These are phyloP conservation scores for Balanococcus diminutus DNA, from an alignment of 2,888 invertebrate species.

Conservation along the genomic window DNA sequence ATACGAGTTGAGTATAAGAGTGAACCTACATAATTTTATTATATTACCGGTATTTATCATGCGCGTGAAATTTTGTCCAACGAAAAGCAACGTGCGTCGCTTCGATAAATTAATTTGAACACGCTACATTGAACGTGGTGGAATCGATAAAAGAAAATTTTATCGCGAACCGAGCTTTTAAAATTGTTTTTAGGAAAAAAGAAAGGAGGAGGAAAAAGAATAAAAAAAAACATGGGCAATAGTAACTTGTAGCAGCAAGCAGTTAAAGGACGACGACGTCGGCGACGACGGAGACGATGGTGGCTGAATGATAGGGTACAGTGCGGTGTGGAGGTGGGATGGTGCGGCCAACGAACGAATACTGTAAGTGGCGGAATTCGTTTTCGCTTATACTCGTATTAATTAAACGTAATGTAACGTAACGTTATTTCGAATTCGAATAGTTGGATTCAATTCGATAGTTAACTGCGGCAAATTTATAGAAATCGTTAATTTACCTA, in stretches of 20 bases:
- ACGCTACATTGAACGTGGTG: constrained; percentile 23
- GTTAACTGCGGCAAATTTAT: neutral
- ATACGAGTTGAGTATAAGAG: too few relatives aligned
- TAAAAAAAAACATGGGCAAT: neutral
- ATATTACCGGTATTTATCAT: too few relatives aligned
- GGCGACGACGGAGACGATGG: too few relatives aligned
- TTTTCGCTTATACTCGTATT: neutral
- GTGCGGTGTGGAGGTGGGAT: neutral
- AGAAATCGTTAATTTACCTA: neutral
- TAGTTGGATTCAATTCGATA: constrained; percentile 2
- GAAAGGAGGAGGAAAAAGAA: neutral
- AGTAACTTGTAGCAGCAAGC: neutral
- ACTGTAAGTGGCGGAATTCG: neutral
- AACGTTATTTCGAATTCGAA: constrained; percentile 10
- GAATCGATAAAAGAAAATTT: constrained; percentile 31
- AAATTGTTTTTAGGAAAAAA: neutral
- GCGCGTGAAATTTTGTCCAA: neutral
- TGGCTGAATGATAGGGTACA: too few relatives aligned
- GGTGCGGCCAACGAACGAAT: neutral
- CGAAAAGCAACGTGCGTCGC: neutral
- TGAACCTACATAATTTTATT: too few relatives aligned
- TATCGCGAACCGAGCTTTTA: constrained; percentile 30
- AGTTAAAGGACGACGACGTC: too few relatives aligned
- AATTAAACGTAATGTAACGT: neutral
- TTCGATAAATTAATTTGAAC: constrained; percentile 30